Conservation (phyloP, 2,888 invertebrate genomes). For the Eupithecia vulgata region DNA sequence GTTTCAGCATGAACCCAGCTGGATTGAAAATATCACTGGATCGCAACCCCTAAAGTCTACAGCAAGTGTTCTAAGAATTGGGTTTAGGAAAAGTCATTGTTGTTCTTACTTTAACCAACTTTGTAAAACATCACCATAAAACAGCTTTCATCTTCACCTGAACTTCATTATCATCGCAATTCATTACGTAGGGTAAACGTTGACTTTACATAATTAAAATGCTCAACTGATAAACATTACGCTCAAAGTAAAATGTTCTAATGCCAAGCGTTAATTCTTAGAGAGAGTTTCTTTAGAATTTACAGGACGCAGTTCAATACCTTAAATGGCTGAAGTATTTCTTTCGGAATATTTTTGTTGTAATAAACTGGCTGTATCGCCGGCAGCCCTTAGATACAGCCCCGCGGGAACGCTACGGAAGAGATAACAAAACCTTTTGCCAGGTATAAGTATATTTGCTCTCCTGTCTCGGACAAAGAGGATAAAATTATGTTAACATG, state of each 20-base stretch:
- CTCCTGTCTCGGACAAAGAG: slow-evolving; percentile 9
- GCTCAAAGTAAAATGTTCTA: not conserved
- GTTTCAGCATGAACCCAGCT: not conserved
- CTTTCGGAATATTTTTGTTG: slow-evolving; percentile 33
- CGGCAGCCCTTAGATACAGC: slow-evolving; percentile 7
- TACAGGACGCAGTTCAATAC: slow-evolving; percentile 26
- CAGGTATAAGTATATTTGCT: slow-evolving; percentile 6
- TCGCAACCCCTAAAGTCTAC: not conserved
- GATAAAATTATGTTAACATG: slow-evolving; percentile 11
- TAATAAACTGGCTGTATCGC: slow-evolving; percentile 31
- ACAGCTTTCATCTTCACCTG: not conserved
- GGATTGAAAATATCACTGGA: not conserved
- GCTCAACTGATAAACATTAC: slow-evolving; percentile 6
- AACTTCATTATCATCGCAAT: slow-evolving; percentile 3
- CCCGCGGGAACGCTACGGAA: slow-evolving; percentile 12
- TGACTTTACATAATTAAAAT: slow-evolving; percentile 13
- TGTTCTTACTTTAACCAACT: not conserved
- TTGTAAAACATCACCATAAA: not conserved
- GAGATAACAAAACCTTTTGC: slow-evolving; percentile 19
- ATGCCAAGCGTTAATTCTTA: not conserved
- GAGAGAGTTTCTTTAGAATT: slow-evolving; percentile 29
- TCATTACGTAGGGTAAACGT: slow-evolving; percentile 10
- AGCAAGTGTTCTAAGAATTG: not conserved
- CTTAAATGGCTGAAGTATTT: slow-evolving; percentile 30
- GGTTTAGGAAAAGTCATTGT: not conserved